Base-by-base conservation (phyloP, 2,797 vertebrate genomes). In the Peromyscus attwateri region DNA sequence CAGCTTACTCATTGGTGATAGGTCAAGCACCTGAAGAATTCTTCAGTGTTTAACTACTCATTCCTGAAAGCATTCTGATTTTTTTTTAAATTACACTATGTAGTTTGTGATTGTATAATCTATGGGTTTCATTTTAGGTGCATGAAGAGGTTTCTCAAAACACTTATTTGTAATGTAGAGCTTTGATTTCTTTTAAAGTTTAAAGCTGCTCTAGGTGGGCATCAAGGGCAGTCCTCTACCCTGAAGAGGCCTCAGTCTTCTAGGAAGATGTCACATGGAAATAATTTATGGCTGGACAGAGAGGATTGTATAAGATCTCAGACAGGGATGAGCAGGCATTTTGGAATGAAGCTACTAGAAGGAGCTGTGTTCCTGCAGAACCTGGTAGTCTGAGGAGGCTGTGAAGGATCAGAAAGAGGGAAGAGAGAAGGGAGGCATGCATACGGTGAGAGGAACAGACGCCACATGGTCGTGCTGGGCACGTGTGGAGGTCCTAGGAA, bases 151-250 rank as follows among this genome's bases (percentile, higher is more conserved):
- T 17, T 37, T 46, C 55, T 75, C 16, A 91, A 89, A 93, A 52
- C 21, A 57, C 31, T 87, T 93, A 23, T 75, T 89, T 83, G 68
- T 60, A 94, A 97, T 83, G 12, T 37, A 29, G 52, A 40, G 25
- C 12, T 37, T 77, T 87, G 46, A 14, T n/a, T 16, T 75, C 34
- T 64, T 23, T 31, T 9, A 31, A 29, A 55, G 31, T 5, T 83
- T 83, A 68, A 43, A 73, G 29, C 34, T 71, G 14, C 10, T 88
- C 85, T 89, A 55, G 7, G 31, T 93, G 55, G 71, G 10, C 55
- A 29, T 49, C 13, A 40, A 57, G 43, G 27, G 46, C 1, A 17
- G 34, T 13, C 68, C 0, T 66, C 57, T 66, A 12, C 60, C 12
- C 6, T 84, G 7, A 89, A 19, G 21, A 91, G 27, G 31, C 31